These are phyloP conservation scores for Halcyon senegalensis DNA, from an alignment of 2,113 vertebrate species.

Conservation along the genomic window DNA sequence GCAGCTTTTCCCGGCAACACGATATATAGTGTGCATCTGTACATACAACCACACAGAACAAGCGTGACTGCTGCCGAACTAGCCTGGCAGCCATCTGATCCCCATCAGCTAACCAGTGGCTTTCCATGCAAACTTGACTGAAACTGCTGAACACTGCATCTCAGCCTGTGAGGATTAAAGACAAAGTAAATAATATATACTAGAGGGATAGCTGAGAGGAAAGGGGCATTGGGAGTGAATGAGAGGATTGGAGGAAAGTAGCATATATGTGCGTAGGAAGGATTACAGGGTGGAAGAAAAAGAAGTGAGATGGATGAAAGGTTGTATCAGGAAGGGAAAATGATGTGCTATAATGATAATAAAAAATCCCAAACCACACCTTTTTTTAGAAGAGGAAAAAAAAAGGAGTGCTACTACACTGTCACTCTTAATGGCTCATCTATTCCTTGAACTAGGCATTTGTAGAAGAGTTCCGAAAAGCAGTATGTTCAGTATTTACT, in stretches of 20 bases:
- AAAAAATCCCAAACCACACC: too few species aligned
- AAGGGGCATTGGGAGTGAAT: background rate
- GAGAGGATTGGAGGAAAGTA: background rate
- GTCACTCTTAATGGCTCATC: background rate
- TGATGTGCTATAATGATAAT: background rate
- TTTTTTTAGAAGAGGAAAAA: accelerated
- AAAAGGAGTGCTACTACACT: background rate
- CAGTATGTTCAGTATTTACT: background rate
- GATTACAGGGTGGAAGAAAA: background rate
- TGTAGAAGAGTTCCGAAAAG: background rate
- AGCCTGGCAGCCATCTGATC: background rate
- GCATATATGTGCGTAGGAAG: background rate
- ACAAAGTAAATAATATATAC: background rate
- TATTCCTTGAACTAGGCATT: background rate
- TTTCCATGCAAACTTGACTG: background rate
- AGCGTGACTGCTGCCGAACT: background rate
- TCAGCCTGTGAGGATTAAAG: background rate
- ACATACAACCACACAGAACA: background rate
- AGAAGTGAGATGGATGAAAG: background rate
- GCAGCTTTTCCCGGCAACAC: background rate
- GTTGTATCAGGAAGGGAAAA: background rate
- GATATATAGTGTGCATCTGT: background rate
- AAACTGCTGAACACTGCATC: background rate
- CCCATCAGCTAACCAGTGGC: background rate
- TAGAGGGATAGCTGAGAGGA: background rate